Evolutionary conservation across 1,140 invertebrate genomes (phyloP), one percentile per base, ranked within the genome.

Genomic region (Drosophila pseudoobscura): DNA sequence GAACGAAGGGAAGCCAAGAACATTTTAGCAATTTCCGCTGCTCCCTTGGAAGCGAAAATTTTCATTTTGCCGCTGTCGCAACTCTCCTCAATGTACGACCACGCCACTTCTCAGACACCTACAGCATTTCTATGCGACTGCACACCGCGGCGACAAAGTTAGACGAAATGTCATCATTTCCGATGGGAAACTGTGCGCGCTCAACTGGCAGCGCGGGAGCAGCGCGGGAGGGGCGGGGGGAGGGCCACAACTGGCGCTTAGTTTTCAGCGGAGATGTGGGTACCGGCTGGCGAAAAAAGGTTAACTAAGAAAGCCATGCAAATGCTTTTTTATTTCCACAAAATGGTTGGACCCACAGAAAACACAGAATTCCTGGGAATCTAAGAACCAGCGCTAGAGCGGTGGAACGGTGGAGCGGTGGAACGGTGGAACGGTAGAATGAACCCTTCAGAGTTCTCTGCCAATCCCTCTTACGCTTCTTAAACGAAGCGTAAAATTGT

Each of bases 111-210:
- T 75, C 65, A 87, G 83, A 82, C 83, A 82, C 74, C 82, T 78
- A 41, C 43, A 63, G 43, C 70, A 82, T 87, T 87, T 87, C 82
- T 87, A 78, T 78, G 75, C 83, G 83, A 88, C 35, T 87, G 82
- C 83, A 88, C 80, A 83, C 45, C 62, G 76, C 61, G 59, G 62
- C 71, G 55, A 84, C 82, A 87, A 80, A 90, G 87, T 90, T 90
- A 78, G 87, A 90, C 87, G 87, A 83, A 90, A 90, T 90, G 87
- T 90, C 87, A 90, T 90, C 78, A 90, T 90, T 88, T 90, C 87
- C 87, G 75, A 70, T 90, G 82, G 75, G 54, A 87, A 82, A 78
- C 69, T 73, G 80, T 65, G 72, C 66, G 70, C 82, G 68, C 83
- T 83, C 71, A 88, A 68, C 58, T 64, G 74, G 44, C 74, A 75